phyloP scores from a whole-genome alignment of 2,113 vertebrate species.

The Actinemys pallida region DNA sequence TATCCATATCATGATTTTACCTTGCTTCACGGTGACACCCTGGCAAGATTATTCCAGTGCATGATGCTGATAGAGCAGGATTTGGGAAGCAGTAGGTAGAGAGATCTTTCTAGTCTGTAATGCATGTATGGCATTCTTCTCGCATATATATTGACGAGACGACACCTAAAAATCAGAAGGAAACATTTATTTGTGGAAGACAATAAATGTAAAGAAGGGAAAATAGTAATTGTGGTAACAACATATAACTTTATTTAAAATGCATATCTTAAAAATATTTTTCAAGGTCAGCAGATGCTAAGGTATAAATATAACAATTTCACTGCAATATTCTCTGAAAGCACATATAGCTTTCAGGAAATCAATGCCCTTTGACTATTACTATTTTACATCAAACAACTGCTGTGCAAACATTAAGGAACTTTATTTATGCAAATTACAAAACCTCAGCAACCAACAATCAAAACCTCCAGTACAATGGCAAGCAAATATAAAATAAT shows the following conservation, averaged over 20 bases:
- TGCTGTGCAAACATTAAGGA: not conserved
- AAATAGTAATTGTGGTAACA: not conserved
- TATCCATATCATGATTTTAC: conserved; percentile 53
- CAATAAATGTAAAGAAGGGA: conserved; percentile 1
- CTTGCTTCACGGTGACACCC: conserved; percentile 43
- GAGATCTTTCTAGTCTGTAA: not conserved
- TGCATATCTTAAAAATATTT: not conserved
- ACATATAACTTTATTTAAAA: not conserved
- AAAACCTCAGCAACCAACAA: not conserved
- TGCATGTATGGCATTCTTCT: not conserved
- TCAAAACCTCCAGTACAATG: not conserved
- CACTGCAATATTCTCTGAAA: not conserved
- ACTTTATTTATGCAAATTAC: not conserved
- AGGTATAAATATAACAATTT: not conserved
- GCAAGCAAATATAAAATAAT: not conserved
- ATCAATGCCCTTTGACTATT: not conserved
- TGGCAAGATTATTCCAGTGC: conserved; percentile 57
- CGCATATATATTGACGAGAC: not conserved
- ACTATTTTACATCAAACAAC: not conserved
- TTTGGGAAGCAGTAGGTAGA: conserved; percentile 17
- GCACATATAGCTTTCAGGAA: not conserved
- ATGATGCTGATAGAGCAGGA: conserved; percentile 43
- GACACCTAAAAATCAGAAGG: conserved; percentile 26
- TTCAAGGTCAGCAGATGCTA: not conserved
- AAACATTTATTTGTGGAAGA: conserved; percentile 41